Evolutionary conservation across 1,140 invertebrate genomes (phyloP).

Genomic region (Hestina assimilis): DNA sequence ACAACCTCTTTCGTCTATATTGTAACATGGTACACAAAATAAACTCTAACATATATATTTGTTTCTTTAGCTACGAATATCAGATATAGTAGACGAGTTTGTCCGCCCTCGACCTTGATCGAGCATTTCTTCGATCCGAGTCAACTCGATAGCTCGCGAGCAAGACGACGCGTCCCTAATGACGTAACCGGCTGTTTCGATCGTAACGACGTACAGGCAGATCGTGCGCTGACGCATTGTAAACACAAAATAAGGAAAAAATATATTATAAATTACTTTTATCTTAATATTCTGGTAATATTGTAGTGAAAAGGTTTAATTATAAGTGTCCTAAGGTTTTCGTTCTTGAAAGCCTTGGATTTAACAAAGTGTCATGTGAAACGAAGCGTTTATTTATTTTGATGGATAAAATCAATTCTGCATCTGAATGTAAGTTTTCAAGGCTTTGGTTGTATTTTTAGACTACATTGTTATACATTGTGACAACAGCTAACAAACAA

Average conservation of each 20-base stretch:
- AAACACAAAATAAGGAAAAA: constrained; percentile 11
- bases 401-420: background rate
- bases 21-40: too few species aligned
- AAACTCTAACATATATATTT: too few species aligned
- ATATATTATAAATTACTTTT: too few species aligned
- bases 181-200: constrained; percentile 22
- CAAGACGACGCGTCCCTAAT: constrained; percentile 1
- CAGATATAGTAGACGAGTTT: too few species aligned
- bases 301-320: background rate
- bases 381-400: background rate
- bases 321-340: background rate
- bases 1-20: too few species aligned
- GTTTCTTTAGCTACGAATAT: too few species aligned
- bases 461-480: too few species aligned
- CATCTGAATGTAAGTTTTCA: background rate
- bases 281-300: too few species aligned
- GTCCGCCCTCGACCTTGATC: constrained; percentile 15
- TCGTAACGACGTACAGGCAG: constrained; percentile 14
- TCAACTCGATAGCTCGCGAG: constrained; percentile 17
- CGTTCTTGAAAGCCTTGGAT: too few species aligned
- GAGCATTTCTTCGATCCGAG: constrained; percentile 15
- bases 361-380: background rate
- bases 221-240: constrained; percentile 19
- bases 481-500: too few species aligned
- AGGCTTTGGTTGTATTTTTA: too few species aligned